Conservation (phyloP, 2,797 vertebrate species). For the Meda fulgida region DNA sequence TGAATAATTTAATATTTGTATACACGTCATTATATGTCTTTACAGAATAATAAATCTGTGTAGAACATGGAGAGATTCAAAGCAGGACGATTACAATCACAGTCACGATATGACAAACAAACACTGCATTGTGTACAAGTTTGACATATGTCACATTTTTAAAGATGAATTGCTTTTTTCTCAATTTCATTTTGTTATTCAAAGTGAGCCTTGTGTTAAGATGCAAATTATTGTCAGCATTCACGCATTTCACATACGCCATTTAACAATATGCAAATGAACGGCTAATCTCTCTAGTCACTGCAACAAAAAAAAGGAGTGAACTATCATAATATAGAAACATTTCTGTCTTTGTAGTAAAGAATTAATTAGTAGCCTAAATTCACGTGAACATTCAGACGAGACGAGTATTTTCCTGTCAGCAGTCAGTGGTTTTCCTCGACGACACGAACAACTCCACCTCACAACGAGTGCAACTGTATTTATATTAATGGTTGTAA, state of each 20-base stretch:
- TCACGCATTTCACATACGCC: background rate
- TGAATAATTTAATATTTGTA: background rate
- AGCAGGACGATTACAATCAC: background rate
- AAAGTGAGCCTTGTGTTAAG: background rate
- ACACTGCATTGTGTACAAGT: background rate
- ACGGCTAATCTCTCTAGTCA: background rate
- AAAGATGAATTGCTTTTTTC: background rate
- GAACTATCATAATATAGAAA: background rate
- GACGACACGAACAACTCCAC: too few relatives aligned
- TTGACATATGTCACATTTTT: background rate
- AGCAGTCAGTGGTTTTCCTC: background rate
- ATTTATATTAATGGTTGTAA: background rate
- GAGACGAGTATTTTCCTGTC: background rate
- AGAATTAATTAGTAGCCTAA: background rate
- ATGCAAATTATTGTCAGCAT: constrained; percentile 19
- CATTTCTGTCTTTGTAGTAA: too few relatives aligned
- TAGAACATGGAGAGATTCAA: background rate
- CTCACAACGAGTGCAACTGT: background rate
- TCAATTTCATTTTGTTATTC: constrained; percentile 20
- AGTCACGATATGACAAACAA: background rate
- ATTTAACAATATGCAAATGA: background rate
- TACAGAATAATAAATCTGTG: background rate
- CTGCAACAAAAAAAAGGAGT: background rate
- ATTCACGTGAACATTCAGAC: background rate
- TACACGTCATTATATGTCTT: background rate